Base-by-base conservation (phyloP, 2,888 invertebrate genomes). In the Anoplius nigerrimus region DNA sequence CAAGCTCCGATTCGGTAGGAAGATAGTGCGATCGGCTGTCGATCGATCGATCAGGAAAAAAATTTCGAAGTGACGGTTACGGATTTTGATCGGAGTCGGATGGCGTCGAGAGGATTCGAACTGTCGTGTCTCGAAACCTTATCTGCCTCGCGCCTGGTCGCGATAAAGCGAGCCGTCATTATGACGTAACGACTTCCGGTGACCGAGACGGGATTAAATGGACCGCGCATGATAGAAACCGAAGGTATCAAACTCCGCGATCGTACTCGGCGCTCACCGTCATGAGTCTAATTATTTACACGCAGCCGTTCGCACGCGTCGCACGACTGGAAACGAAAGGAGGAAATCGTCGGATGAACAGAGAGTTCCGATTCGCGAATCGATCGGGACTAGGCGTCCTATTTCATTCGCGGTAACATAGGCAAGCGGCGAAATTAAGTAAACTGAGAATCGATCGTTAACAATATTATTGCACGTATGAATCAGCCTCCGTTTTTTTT, bases 391-490 rank as follows among this genome's bases (percentile, higher is more conserved):
- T 43, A 53, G 55, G 43, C 58, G 27, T 45, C 55, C 51, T 51
- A 51, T 43, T 51, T 45, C 52, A 59, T 59, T 34, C 54, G 52
- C 52, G 24, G 54, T 16, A 55, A 53, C 20, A 56, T 71, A 73
- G 46, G 66, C 59, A 70, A 55, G 61, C 71, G 43, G 62, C 75
- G 18, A 78, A 61, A 54, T 46, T 42, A 56, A 55, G 56, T 66
- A 65, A 59, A 27, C 64, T 45, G 22, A 6, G 11, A 11, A 34
- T 8, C 6, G 34, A 1, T 34, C 2, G 11, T 34, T 34, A 34
- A 34, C 34, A 34, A 34, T 34, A 76, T 72, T 81, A 82, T 82
- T 82, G 79, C 81, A 82, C 81, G 70, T 75, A 75, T 61, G 70
- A 75, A 78, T 68, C 67, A 68, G 72, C 64, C 62, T 62, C 52